Evolutionary conservation across 2,888 invertebrate species (phyloP).

Genomic region (Ceramica pisi): DNA sequence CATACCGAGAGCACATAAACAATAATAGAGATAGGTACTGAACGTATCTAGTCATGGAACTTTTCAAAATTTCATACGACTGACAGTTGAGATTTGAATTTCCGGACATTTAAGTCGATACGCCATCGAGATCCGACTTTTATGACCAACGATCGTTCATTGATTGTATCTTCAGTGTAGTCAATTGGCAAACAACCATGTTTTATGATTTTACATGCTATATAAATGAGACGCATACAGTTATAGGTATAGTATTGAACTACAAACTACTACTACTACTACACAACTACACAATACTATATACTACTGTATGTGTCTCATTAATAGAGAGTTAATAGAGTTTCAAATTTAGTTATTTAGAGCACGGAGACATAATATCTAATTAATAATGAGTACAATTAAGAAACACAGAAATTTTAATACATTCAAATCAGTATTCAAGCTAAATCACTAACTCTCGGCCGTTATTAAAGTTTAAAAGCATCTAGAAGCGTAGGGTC

Average conservation of each 20-base stretch:
- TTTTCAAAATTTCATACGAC: not conserved
- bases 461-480: constrained; percentile 32
- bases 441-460: not conserved
- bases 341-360: not conserved
- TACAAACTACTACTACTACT: too few species aligned
- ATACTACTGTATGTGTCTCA: too few species aligned
- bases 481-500: not conserved
- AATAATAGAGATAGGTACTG: not conserved
- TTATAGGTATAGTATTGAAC: too few species aligned
- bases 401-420: not conserved
- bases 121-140: too few species aligned
- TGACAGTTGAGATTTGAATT: not conserved
- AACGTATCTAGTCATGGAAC: not conserved
- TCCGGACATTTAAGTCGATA: not conserved
- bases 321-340: not conserved
- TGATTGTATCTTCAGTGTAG: too few species aligned
- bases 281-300: too few species aligned
- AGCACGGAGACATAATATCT: not conserved
- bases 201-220: not conserved
- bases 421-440: constrained; percentile 4
- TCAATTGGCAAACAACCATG: not conserved
- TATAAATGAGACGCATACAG: too few species aligned
- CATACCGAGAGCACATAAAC: not conserved
- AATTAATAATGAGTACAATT: not conserved
- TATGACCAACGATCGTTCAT: too few species aligned